These are phyloP conservation scores for Anagrus nilaparvatae DNA, from an alignment of 1,140 invertebrate species.

Conservation along the genomic window DNA sequence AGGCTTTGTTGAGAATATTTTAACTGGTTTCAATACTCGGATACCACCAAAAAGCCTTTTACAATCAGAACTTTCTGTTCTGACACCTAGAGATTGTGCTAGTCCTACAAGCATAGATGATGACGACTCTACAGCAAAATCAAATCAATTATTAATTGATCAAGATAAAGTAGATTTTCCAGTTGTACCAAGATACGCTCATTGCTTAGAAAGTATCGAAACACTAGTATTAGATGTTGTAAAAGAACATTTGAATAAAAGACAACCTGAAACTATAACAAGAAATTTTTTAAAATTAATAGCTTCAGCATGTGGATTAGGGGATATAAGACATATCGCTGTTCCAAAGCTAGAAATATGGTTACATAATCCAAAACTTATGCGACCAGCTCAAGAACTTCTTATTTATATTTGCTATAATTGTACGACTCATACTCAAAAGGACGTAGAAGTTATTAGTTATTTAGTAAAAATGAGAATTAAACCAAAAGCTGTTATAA, in stretches of 20 bases:
- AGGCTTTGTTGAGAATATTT: slow-evolving; percentile 85
- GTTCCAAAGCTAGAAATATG: slow-evolving; percentile 81
- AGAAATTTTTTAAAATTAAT: slow-evolving; percentile 80
- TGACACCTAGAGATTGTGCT: slow-evolving; percentile 41
- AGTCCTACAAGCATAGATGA: slow-evolving; percentile 43
- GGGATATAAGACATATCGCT: slow-evolving; percentile 74
- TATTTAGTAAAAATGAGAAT: slow-evolving; percentile 81
- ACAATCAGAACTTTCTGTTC: slow-evolving; percentile 47
- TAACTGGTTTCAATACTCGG: slow-evolving; percentile 79
- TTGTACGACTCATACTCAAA: slow-evolving; percentile 63
- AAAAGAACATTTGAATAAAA: slow-evolving; percentile 73
- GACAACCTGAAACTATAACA: slow-evolving; percentile 78
- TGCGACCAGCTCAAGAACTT: slow-evolving; percentile 86
- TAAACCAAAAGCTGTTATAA: slow-evolving; percentile 87
- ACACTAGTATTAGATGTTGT: slow-evolving; percentile 75
- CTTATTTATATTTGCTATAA: slow-evolving; percentile 87
- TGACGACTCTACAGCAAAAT: slow-evolving; percentile 43
- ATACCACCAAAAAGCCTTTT: slow-evolving; percentile 53
- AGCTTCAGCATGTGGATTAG: slow-evolving; percentile 73
- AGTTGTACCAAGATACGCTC: slow-evolving; percentile 48
- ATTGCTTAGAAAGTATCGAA: slow-evolving; percentile 63
- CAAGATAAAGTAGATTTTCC: slow-evolving; percentile 43
- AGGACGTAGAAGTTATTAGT: slow-evolving; percentile 84
- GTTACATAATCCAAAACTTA: slow-evolving; percentile 92
- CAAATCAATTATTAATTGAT: slow-evolving; percentile 27